Percentiles rank a stretch among this genome's conserved stretches.
phyloP scores from a whole-genome alignment of 2,888 invertebrate species.

The Drosophila niveifrons region DNA sequence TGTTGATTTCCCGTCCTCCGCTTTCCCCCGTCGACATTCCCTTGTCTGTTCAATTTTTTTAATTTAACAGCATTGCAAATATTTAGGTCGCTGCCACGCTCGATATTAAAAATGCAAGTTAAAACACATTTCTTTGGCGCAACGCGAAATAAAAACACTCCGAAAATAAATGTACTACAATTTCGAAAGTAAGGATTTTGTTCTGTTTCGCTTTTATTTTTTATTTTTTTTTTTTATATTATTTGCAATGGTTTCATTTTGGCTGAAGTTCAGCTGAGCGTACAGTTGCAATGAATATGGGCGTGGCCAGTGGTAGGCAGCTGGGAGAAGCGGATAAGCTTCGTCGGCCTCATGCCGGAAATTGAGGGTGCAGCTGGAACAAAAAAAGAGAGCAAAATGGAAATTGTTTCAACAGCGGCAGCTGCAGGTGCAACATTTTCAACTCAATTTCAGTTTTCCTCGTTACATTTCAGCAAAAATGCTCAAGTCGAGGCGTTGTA shows the following conservation, averaged over 20 bases:
- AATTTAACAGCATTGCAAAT: constrained; percentile 69
- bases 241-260: constrained; percentile 23
- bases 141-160: neutral
- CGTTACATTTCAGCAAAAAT: constrained; percentile 31
- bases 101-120: constrained; percentile 71
- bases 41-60: constrained; percentile 45
- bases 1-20: constrained; percentile 58
- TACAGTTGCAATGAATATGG: constrained; percentile 62
- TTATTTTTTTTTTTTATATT: constrained; percentile 43
- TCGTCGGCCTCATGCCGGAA: constrained; percentile 69
- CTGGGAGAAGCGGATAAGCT: constrained; percentile 65
- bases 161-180: constrained; percentile 14
- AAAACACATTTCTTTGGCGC: constrained; percentile 24
- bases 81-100: constrained; percentile 67
- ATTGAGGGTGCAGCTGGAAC: constrained; percentile 60
- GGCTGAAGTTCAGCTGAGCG: constrained; percentile 69
- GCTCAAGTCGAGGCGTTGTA: constrained; percentile 54
- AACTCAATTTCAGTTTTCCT: constrained; percentile 42
- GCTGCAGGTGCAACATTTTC: constrained; percentile 72
- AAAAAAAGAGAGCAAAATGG: constrained; percentile 27
- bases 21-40: neutral
- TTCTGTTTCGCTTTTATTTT: constrained; percentile 17
- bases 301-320: constrained; percentile 34
- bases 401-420: constrained; percentile 66
- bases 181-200: constrained; percentile 42